Percentiles rank a stretch among this genome's conserved stretches.
Evolutionary conservation across 2,113 vertebrate genomes (phyloP).

Genomic region (Hippocampus abdominalis): DNA sequence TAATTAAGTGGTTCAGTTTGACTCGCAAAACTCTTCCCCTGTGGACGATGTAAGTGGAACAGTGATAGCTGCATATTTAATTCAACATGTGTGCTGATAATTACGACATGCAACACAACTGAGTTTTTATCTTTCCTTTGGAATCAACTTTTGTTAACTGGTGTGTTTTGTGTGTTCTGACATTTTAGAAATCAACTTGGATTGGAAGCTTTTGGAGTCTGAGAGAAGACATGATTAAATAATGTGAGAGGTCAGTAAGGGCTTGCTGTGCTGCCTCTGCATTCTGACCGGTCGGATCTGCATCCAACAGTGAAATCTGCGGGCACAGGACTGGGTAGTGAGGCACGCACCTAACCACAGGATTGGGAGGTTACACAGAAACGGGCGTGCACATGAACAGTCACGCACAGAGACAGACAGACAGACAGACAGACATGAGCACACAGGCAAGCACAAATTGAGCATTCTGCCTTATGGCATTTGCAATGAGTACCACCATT

Average conservation of each 20-base stretch:
- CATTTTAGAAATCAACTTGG: background rate
- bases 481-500: constrained; percentile 27
- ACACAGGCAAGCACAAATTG: constrained; percentile 1
- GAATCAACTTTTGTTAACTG: background rate
- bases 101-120: background rate
- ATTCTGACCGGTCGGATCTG: constrained; percentile 62
- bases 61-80: no score
- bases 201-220: background rate
- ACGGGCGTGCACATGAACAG: no score
- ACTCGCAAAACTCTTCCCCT: background rate
- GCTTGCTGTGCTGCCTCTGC: constrained; percentile 52
- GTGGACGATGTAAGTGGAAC: background rate
- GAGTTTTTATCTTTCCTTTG: background rate
- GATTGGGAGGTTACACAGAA: constrained; percentile 5
- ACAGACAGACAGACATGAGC: background rate
- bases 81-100: no score
- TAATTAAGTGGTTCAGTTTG: background rate
- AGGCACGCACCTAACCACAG: background rate
- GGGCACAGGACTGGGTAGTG: constrained; percentile 10
- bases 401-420: no score
- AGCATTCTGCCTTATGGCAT: constrained; percentile 9
- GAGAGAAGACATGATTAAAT: constrained; percentile 16
- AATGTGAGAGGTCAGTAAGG: constrained; percentile 19
- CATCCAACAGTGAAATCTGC: constrained; percentile 53
- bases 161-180: background rate